Evolutionary conservation across 2,888 invertebrate species (phyloP).

Genomic region (Apamea crenata): DNA sequence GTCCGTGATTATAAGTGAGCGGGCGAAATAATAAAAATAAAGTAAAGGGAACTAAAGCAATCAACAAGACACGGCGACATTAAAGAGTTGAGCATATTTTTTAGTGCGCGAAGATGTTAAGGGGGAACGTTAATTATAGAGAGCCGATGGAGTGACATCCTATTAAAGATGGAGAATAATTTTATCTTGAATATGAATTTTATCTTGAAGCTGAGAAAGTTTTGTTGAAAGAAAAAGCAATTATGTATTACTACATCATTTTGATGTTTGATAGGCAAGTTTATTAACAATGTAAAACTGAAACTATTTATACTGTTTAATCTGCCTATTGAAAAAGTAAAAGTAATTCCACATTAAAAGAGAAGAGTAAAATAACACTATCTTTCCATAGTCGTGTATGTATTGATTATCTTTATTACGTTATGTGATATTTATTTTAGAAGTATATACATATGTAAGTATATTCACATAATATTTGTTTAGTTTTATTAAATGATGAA

Average conservation of each 20-base stretch:
- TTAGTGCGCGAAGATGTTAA: conserved; percentile 72
- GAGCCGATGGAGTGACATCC: conserved; percentile 63
- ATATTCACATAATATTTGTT: no score
- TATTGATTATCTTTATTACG: no score
- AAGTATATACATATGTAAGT: no score
- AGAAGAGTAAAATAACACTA: no score
- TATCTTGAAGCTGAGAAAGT: conserved; percentile 31
- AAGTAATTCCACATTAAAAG: no score
- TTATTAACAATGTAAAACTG: not conserved
- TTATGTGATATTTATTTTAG: no score
- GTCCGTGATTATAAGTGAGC: conserved; percentile 69
- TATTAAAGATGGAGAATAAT: conserved; percentile 50
- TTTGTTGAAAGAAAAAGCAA: conserved; percentile 25
- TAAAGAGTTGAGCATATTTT: conserved; percentile 77
- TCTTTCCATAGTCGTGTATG: no score
- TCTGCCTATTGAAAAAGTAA: not conserved
- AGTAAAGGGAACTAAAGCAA: conserved; percentile 71
- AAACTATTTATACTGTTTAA: not conserved
- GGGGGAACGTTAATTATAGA: conserved; percentile 75
- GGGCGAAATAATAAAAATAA: conserved; percentile 70
- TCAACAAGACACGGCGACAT: conserved; percentile 70
- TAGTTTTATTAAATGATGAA: no score
- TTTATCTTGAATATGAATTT: conserved; percentile 50
- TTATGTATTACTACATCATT: conserved; percentile 13
- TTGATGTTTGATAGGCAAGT: not conserved